Evolutionary conservation across 2,888 invertebrate species (phyloP), one percentile per base, ranked within the genome.

Genomic region (Ennomos quercinarius): DNA sequence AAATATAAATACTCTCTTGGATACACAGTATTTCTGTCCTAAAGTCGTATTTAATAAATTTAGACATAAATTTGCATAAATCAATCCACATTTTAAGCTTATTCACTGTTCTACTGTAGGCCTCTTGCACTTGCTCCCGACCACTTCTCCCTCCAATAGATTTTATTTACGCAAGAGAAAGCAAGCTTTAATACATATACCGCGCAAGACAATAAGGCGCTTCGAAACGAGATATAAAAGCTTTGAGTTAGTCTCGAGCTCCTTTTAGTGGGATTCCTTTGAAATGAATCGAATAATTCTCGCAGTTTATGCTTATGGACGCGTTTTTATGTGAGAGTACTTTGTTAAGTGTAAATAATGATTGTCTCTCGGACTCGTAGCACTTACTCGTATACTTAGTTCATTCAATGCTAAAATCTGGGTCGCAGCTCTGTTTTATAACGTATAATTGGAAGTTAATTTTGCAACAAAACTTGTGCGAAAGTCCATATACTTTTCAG

Each of bases 91-190:
- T 38, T 34, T 10, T n/a, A 12, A 53, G 37, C 42, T 6, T 11
- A 4, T 36, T 53, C 17, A 51, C 60, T 61, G 60, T 47, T 35
- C 38, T 17, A 10, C 36, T 10, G 8, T 60, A 27, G 44, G 74
- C 79, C 79, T 78, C 80, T 78, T 89, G 89, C 89, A 89, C 84
- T 89, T 87, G 84, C 83, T 83, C 80, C 78, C 80, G 51, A 87
- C 78, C 86, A 86, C 89, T 87, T 85, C 86, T 88, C 83, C 71
- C 72, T 81, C 82, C 88, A 80, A 86, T 91, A 83, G 87, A 89
- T 91, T 92, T 91, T 91, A 91, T 92, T 91, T 91, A 91, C 91
- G 87, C 89, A 89, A 91, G 88, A 90, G 89, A 89, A 88, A 90
- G 90, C 90, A 89, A 88, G 87, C 89, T 83, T 84, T 90, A 90